Evolutionary conservation across 2,888 invertebrate genomes (phyloP).

Genomic region (Tinea trinotella): DNA sequence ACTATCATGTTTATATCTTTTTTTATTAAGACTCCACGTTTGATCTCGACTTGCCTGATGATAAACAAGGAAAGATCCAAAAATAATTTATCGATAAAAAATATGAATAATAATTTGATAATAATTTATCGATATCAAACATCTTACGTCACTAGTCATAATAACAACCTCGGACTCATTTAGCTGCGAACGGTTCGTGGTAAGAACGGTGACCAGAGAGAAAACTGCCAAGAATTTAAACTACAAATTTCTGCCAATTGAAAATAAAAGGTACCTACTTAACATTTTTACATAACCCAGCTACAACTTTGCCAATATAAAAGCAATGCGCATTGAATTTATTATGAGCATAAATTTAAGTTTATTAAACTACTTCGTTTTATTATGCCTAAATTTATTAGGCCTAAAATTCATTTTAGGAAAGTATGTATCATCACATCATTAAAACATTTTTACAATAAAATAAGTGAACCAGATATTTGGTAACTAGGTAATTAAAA

Average conservation of each 20-base stretch:
- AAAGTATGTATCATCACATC: too few species aligned
- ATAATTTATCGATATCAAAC: slow-evolving; percentile 3
- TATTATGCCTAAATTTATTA: background rate
- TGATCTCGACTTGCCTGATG: too few species aligned
- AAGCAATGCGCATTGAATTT: background rate
- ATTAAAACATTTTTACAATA: too few species aligned
- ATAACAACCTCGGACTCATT: slow-evolving; percentile 7
- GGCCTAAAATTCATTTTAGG: too few species aligned
- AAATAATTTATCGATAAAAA: too few species aligned
- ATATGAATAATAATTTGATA: too few species aligned
- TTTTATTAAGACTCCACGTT: too few species aligned
- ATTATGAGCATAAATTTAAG: background rate
- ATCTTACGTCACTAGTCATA: background rate
- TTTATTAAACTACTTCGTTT: background rate
- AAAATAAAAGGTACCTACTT: slow-evolving; percentile 1
- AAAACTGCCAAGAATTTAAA: slow-evolving; percentile 15
- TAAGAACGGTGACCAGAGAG: slow-evolving; percentile 12
- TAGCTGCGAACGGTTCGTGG: slow-evolving; percentile 14
- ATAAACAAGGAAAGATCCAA: too few species aligned
- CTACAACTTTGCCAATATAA: background rate
- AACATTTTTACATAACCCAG: slow-evolving; percentile 3
- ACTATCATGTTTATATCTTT: too few species aligned
- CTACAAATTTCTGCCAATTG: slow-evolving; percentile 1
- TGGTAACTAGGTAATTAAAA: too few species aligned
- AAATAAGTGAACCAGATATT: too few species aligned